Conservation (phyloP, 64 coral and sea anemone species). For the Actinia equina region DNA sequence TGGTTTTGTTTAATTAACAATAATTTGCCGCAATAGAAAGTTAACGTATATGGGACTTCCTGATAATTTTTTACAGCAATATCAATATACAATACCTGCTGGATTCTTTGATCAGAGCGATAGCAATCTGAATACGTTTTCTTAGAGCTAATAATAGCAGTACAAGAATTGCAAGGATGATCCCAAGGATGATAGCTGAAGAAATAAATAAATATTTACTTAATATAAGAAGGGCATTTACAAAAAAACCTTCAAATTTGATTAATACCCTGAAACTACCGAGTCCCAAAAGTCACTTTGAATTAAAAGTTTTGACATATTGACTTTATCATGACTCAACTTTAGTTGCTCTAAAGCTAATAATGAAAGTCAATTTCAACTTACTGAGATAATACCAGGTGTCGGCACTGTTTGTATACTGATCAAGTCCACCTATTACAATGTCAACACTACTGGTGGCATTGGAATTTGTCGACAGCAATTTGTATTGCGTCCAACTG, state of each 20-base stretch:
- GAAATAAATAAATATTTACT: neutral
- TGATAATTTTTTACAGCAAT: too few relatives aligned
- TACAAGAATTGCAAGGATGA: conserved; percentile 77
- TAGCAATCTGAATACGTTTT: conserved; percentile 88
- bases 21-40: too few relatives aligned
- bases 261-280: too few relatives aligned
- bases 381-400: conserved; percentile 59
- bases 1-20: too few relatives aligned
- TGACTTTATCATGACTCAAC: too few relatives aligned
- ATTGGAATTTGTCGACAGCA: conserved; percentile 12
- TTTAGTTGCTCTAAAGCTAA: too few relatives aligned
- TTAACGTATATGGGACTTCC: too few relatives aligned
- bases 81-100: conserved; percentile 46
- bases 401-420: conserved; percentile 24
- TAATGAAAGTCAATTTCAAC: neutral
- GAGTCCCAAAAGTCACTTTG: too few relatives aligned
- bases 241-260: too few relatives aligned
- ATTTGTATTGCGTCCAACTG: conserved; percentile 49
- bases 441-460: neutral
- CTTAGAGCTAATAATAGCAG: conserved; percentile 73
- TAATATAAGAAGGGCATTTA: neutral
- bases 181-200: conserved; percentile 86
- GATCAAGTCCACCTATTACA: conserved; percentile 42
- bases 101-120: conserved; percentile 85
- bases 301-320: too few relatives aligned